Conservation (phyloP, 2,888 invertebrate species). For the Craniophora ligustri region DNA sequence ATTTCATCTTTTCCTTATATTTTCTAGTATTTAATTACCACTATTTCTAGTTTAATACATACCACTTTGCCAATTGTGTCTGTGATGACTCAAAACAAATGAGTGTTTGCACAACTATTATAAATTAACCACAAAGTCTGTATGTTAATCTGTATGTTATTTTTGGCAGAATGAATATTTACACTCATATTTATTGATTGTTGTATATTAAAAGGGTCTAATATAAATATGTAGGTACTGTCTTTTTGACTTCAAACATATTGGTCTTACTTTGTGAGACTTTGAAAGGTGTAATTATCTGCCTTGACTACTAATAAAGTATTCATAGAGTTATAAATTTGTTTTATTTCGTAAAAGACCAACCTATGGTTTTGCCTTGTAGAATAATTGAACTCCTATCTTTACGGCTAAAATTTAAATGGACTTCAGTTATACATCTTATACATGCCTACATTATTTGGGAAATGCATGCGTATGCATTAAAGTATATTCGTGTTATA, state of each 20-base stretch:
- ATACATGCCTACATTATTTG: too few relatives aligned
- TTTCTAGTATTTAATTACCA: neutral
- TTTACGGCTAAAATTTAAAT: too few relatives aligned
- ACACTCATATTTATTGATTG: conserved; percentile 56
- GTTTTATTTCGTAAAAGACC: neutral
- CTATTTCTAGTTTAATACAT: conserved; percentile 33
- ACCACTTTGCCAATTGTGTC: conserved; percentile 53
- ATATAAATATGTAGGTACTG: conserved; percentile 27
- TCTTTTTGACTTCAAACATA: conserved; percentile 48
- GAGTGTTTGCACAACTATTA: conserved; percentile 41
- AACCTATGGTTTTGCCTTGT: too few relatives aligned
- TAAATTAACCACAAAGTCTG: conserved; percentile 14
- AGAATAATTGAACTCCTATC: too few relatives aligned
- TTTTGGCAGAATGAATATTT: conserved; percentile 43
- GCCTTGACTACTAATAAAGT: conserved; percentile 56
- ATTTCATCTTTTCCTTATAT: conserved; percentile 11
- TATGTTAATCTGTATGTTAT: conserved; percentile 38
- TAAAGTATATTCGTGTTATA: too few relatives aligned
- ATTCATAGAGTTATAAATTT: conserved; percentile 41
- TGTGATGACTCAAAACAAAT: conserved; percentile 40
- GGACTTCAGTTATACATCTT: too few relatives aligned
- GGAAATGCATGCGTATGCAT: too few relatives aligned
- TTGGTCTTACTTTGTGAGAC: conserved; percentile 42
- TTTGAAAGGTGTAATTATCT: conserved; percentile 38
- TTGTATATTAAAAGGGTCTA: conserved; percentile 45